Evolutionary conservation across 2,888 invertebrate species (phyloP).

Genomic region (Drosophila mimetica): DNA sequence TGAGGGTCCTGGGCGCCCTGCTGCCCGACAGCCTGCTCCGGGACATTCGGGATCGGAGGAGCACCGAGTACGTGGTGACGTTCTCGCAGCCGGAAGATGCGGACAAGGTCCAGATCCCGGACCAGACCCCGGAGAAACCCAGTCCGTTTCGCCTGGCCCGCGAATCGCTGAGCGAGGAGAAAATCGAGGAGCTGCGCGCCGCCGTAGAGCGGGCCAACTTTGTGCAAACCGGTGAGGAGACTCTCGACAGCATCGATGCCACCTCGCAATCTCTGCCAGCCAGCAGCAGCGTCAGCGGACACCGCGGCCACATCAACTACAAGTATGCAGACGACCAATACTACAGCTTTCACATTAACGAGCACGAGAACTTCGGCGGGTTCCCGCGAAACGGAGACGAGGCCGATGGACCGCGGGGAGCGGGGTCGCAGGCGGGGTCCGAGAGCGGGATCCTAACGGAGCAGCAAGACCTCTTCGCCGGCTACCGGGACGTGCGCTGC

Average conservation of each 20-base stretch:
- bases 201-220: constrained; percentile 70
- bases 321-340: constrained; percentile 91
- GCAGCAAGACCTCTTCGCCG: constrained; percentile 90
- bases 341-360: constrained; percentile 93
- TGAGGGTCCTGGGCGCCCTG: constrained; percentile 85
- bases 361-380: constrained; percentile 84
- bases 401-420: constrained; percentile 4
- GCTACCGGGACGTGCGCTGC: constrained; percentile 89
- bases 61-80: constrained; percentile 62
- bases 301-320: constrained; percentile 53
- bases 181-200: constrained; percentile 70
- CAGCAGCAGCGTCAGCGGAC: constrained; percentile 16
- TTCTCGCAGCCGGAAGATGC: constrained; percentile 50
- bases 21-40: constrained; percentile 85
- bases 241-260: constrained; percentile 46
- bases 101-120: constrained; percentile 38
- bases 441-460: constrained; percentile 29
- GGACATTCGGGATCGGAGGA: constrained; percentile 88
- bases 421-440: neutral
- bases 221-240: constrained; percentile 71
- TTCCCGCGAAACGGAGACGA: constrained; percentile 54
- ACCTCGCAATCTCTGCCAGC: constrained; percentile 32
- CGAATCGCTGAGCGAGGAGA: constrained; percentile 69
- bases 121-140: constrained; percentile 7
- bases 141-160: constrained; percentile 52